Percentiles rank a stretch among this genome's conserved stretches.
Conservation (phyloP, 1,140 invertebrate genomes). For the Bombus confusus region DNA sequence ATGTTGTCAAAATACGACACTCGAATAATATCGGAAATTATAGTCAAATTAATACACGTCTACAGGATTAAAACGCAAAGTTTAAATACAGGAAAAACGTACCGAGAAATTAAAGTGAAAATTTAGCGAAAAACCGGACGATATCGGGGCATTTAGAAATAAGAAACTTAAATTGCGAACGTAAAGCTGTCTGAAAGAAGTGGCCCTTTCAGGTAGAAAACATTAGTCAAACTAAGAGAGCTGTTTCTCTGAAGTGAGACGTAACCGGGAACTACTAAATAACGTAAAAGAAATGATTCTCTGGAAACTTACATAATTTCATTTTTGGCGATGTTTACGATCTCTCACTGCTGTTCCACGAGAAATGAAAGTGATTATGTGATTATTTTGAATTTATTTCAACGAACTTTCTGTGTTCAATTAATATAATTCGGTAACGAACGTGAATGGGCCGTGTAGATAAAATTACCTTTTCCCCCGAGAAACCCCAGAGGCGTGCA, state of each 20-base stretch:
- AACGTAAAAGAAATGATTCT: constrained; percentile 54
- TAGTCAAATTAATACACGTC: neutral
- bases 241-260: constrained; percentile 42
- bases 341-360: neutral
- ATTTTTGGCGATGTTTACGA: constrained; percentile 39
- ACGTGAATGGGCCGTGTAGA: neutral
- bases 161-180: constrained; percentile 44
- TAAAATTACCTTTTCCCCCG: constrained; percentile 36
- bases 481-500: neutral
- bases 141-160: neutral
- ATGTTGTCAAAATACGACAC: neutral
- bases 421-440: constrained; percentile 30
- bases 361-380: neutral
- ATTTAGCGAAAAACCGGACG: neutral
- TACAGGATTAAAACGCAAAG: too few relatives aligned
- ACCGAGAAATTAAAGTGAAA: neutral
- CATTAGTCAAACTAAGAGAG: constrained; percentile 49
- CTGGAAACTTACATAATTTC: constrained; percentile 49
- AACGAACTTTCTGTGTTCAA: constrained; percentile 15
- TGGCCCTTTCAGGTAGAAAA: constrained; percentile 45
- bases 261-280: constrained; percentile 54
- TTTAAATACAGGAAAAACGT: too few relatives aligned
- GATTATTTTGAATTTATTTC: constrained; percentile 57
- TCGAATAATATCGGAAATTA: neutral
- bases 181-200: constrained; percentile 20